Evolutionary conservation across 1,140 invertebrate species (phyloP).

Genomic region (Heliothis virescens): DNA sequence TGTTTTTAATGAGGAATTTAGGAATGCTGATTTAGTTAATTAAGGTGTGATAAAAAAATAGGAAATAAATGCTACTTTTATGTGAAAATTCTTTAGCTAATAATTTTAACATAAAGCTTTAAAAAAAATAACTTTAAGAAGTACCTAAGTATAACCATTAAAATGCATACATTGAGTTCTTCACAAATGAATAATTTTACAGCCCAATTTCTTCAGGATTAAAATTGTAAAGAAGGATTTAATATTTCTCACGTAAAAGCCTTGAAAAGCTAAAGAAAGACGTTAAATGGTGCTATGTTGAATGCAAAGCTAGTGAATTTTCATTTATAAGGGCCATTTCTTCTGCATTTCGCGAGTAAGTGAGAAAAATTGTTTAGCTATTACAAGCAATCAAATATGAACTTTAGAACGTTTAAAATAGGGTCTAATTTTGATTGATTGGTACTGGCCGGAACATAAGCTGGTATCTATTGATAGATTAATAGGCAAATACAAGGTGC

Average conservation of each 20-base stretch:
- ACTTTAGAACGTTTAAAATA: background rate
- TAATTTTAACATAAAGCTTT: background rate
- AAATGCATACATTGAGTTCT: background rate
- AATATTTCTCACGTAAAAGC: background rate
- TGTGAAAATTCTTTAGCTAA: background rate
- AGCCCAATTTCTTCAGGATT: background rate
- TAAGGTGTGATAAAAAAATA: too few species aligned
- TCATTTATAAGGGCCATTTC: background rate
- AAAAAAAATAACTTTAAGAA: too few species aligned
- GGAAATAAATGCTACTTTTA: too few species aligned
- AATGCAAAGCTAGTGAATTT: background rate
- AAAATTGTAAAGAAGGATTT: background rate
- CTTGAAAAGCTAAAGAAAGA: background rate
- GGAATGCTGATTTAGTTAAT: background rate
- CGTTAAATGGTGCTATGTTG: background rate
- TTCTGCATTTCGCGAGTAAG: slow-evolving; percentile 42
- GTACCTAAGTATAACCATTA: too few species aligned
- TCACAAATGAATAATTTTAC: background rate
- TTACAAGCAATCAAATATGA: background rate
- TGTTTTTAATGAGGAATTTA: slow-evolving; percentile 14
- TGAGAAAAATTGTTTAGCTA: slow-evolving; percentile 43
- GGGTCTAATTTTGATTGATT: background rate
- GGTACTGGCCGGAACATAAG: background rate
- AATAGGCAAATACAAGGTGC: slow-evolving; percentile 19
- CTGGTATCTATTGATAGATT: slow-evolving; percentile 36